phyloP scores from a whole-genome alignment of 2,888 invertebrate genomes.

The Eupithecia pulchellata region DNA sequence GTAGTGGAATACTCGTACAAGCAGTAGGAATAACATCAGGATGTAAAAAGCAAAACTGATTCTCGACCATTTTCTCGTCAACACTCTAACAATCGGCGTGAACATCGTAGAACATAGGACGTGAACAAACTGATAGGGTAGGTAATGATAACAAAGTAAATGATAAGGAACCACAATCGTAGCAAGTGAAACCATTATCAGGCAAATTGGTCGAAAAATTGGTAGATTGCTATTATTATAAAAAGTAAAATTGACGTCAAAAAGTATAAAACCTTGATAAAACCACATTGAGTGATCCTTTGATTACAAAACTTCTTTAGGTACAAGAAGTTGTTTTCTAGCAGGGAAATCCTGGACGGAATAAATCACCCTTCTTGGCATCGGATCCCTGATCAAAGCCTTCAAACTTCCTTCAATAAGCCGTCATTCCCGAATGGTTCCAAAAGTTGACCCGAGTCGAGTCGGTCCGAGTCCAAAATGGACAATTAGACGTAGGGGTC shows the following conservation, averaged over 20 bases:
- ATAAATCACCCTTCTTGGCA: background rate
- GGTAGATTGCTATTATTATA: background rate
- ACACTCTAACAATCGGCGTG: background rate
- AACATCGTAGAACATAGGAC: constrained; percentile 7
- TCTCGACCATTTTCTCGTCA: constrained; percentile 11
- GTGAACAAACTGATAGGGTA: background rate
- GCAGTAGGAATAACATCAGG: background rate
- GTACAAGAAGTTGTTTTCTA: background rate
- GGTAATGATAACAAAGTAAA: constrained; percentile 8
- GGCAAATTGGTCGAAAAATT: background rate
- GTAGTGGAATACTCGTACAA: background rate
- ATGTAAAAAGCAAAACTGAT: constrained; percentile 2
- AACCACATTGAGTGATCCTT: too few species aligned
- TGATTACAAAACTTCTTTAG: too few species aligned
- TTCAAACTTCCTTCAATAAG: too few species aligned
- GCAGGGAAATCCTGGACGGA: background rate
- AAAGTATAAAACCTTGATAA: too few species aligned
- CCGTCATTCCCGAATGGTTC: too few species aligned
- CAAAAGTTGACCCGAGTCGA: too few species aligned
- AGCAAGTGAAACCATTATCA: background rate
- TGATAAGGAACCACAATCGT: background rate
- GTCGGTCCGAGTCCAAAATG: too few species aligned
- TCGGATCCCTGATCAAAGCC: background rate
- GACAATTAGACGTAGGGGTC: too few species aligned
- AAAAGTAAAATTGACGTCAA: background rate